Evolutionary conservation across 2,888 invertebrate species (phyloP).

Genomic region (Stratiomys singularior): DNA sequence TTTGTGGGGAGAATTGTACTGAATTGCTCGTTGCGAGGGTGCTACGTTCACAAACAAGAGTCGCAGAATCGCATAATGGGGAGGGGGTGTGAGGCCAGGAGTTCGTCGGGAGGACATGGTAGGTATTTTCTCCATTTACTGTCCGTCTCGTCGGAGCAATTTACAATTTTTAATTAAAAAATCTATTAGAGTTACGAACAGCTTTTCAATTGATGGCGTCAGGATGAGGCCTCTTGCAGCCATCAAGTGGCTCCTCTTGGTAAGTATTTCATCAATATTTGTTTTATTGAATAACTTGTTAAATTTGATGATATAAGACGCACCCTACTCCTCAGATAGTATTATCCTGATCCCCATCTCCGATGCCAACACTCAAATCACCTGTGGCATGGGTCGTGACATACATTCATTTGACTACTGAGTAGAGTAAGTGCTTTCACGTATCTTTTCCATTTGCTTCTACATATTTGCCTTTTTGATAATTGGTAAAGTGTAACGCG

Average conservation of each 20-base stretch:
- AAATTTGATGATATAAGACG: conserved; percentile 13
- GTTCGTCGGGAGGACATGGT: background rate
- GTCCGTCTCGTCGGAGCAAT: background rate
- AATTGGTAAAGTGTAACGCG: conserved; percentile 20
- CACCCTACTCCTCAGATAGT: background rate
- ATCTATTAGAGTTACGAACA: background rate
- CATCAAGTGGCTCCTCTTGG: background rate
- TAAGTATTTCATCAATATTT: conserved; percentile 19
- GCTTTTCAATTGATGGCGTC: conserved; percentile 1
- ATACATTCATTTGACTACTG: background rate
- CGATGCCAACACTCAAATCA: background rate
- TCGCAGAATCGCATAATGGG: too few relatives aligned
- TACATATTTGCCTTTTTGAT: conserved; percentile 18
- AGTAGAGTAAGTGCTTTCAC: background rate
- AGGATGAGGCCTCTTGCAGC: background rate
- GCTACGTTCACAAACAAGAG: too few relatives aligned
- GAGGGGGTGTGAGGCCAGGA: background rate
- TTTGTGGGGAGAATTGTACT: background rate
- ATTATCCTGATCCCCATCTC: background rate
- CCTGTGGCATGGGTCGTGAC: background rate
- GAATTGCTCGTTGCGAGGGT: background rate
- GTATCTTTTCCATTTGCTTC: background rate
- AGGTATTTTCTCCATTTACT: background rate
- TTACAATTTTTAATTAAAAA: conserved; percentile 11
- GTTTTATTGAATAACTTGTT: conserved; percentile 24